Conservation (phyloP, 1,140 invertebrate genomes). For the Drosophila serrata region DNA sequence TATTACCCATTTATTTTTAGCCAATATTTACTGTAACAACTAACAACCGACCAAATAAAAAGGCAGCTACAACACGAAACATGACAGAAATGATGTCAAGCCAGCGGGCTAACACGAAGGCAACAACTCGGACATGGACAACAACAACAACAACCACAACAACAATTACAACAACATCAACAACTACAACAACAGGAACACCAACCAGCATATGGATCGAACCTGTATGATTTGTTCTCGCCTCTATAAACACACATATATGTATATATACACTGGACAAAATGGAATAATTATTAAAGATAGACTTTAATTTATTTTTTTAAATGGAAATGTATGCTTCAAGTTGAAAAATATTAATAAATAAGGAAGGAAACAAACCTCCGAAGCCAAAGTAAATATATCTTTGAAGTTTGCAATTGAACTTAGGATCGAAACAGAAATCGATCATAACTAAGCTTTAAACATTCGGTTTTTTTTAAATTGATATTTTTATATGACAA, state of each 20-base stretch:
- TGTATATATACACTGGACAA: background rate
- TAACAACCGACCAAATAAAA: conserved; percentile 42
- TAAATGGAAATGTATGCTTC: background rate
- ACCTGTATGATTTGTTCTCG: conserved; percentile 41
- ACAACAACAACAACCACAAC: conserved; percentile 37
- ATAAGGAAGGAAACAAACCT: no score
- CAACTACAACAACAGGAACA: conserved; percentile 21
- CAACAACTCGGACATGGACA: conserved; percentile 46
- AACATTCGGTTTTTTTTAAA: no score
- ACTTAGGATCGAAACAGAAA: no score
- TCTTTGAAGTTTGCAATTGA: no score
- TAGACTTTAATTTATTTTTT: background rate
- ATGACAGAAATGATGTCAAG: conserved; percentile 80
- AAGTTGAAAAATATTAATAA: no score
- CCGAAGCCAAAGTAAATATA: no score
- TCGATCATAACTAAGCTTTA: no score
- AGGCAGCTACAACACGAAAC: conserved; percentile 56
- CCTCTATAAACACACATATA: background rate
- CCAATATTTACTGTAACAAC: conserved; percentile 32
- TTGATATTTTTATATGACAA: no score
- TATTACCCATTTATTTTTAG: background rate
- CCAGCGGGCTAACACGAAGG: conserved; percentile 59
- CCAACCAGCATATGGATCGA: conserved; percentile 44
- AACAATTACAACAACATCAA: conserved; percentile 43
- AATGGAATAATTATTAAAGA: background rate